Conservation (phyloP, 2,113 vertebrate genomes). For the Emydura subglobosa region DNA sequence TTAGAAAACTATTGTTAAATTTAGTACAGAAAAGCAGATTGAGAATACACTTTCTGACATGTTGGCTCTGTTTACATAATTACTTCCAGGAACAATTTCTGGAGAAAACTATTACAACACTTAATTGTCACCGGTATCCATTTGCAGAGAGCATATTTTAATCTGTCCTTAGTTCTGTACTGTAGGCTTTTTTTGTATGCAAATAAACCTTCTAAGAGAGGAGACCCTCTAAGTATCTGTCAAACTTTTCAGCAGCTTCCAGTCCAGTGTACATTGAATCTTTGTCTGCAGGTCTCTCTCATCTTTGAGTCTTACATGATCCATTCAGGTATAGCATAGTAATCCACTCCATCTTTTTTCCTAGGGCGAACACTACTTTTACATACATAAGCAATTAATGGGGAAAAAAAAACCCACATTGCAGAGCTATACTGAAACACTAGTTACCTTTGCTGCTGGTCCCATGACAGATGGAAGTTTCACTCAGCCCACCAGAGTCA, state of each 20-base stretch:
- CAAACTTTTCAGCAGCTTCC: too few species aligned
- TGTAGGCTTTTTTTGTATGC: neutral
- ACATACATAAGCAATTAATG: neutral
- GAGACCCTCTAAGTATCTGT: too few species aligned
- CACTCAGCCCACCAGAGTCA: rapidly evolving
- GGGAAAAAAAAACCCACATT: neutral
- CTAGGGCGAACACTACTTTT: neutral
- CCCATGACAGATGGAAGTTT: neutral
- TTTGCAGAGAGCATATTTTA: neutral
- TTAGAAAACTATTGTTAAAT: neutral
- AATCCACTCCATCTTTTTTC: too few species aligned
- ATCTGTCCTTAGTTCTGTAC: neutral
- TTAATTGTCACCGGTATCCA: neutral
- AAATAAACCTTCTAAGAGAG: neutral
- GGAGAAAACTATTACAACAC: neutral
- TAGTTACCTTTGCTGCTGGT: neutral
- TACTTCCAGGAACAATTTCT: neutral
- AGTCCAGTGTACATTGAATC: too few species aligned
- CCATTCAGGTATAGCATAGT: too few species aligned
- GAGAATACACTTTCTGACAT: neutral
- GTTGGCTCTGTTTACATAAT: neutral
- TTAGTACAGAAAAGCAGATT: neutral
- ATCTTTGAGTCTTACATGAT: too few species aligned
- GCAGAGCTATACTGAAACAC: neutral
- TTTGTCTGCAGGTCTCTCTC: too few species aligned